A percentile compares a stretch with the other conserved stretches of the same genome.
Conservation (phyloP, 2,888 invertebrate species). For the Parnassius glacialis region DNA sequence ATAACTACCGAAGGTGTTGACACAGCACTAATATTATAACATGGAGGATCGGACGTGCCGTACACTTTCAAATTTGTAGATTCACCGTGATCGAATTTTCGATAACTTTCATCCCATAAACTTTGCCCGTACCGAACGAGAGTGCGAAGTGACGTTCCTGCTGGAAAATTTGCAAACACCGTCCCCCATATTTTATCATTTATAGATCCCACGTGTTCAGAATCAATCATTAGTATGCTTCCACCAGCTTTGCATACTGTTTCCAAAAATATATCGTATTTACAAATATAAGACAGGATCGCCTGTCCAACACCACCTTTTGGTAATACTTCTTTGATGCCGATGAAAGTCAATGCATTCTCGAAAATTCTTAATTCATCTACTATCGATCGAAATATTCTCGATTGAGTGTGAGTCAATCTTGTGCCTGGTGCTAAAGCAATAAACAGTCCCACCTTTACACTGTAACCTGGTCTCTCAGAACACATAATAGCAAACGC, state of each 20-base stretch:
- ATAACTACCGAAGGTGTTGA: constrained; percentile 49
- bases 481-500: constrained; percentile 84
- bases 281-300: constrained; percentile 51
- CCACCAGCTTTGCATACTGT: constrained; percentile 40
- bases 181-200: constrained; percentile 43
- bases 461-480: constrained; percentile 83
- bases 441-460: constrained; percentile 78
- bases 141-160: constrained; percentile 53
- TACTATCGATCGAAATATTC: constrained; percentile 31
- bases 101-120: constrained; percentile 42
- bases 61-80: constrained; percentile 48
- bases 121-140: constrained; percentile 60
- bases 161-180: constrained; percentile 55
- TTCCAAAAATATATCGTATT: constrained; percentile 39
- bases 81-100: constrained; percentile 57
- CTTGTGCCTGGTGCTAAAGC: constrained; percentile 83
- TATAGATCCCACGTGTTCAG: constrained; percentile 53
- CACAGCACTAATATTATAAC: constrained; percentile 51
- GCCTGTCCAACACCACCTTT: constrained; percentile 51
- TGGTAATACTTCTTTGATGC: constrained; percentile 42
- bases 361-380: not conserved
- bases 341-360: not conserved
- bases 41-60: constrained; percentile 48
- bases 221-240: constrained; percentile 33
- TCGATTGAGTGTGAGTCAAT: constrained; percentile 63